phyloP scores from a whole-genome alignment of 2,113 vertebrate genomes.

The Tympanuchus pallidicinctus region DNA sequence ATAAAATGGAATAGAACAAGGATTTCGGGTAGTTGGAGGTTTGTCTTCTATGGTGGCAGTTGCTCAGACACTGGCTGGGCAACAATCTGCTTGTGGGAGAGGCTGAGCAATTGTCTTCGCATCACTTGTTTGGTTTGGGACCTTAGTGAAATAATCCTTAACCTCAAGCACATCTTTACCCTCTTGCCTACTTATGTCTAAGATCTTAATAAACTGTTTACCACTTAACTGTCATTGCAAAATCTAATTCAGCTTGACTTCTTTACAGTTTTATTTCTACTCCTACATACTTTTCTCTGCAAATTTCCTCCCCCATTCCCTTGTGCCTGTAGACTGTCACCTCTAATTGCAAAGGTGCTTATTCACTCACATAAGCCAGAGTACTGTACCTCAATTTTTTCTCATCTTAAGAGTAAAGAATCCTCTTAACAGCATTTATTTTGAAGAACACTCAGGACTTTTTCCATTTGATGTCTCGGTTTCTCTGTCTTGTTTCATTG shows the following conservation, averaged over 20 bases:
- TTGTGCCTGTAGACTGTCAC: not conserved
- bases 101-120: not conserved
- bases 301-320: not conserved
- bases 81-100: not conserved
- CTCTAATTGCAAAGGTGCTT: not conserved
- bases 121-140: not conserved
- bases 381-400: not conserved
- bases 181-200: not conserved
- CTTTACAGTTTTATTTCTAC: not conserved
- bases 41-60: not conserved
- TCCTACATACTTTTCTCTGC: not conserved
- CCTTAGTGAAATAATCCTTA: not conserved
- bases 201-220: not conserved
- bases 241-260: not conserved
- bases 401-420: not conserved
- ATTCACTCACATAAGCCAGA: not conserved
- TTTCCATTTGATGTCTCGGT: not conserved
- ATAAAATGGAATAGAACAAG: not conserved
- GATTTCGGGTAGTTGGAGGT: not conserved
- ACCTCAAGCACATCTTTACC: not conserved
- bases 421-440: not conserved
- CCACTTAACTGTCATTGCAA: not conserved
- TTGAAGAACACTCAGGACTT: not conserved
- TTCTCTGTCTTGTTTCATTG: not conserved
- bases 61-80: not conserved